Base-by-base conservation (phyloP, 2,113 vertebrate species). In the Conger conger region DNA sequence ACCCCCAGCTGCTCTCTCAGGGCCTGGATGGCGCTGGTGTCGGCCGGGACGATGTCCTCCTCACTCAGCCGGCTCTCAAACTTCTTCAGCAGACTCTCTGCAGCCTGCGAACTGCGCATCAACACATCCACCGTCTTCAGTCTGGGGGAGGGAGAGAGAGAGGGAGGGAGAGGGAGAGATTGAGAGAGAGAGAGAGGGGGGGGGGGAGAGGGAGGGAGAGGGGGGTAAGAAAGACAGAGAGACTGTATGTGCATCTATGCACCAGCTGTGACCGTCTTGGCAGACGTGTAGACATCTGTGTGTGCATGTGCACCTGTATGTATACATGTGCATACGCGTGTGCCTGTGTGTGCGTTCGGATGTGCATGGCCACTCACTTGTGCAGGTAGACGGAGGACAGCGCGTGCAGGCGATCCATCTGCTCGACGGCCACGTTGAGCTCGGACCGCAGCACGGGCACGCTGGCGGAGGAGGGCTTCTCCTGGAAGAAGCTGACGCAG, bases 1-100 rank as follows among this genome's bases (percentile, higher is more conserved):
- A 99, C 98, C 95, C 87, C 93, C 1, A 99, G 85, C 0, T 95
- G 93, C 0, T 93, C 88, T 76, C 93, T 90, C 87, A 98, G 96
- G n/a, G 90, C 91, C 16, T 96, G 94, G 83, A 99, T 95, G 40
- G 96, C 94, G 0, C 86, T 53, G 13, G 95, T 93, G 92, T 99
- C 96, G 0, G 97, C 95, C 0, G 97, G 96, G 1, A 99, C 96
- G 0, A 95, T 95, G 91, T 98, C 97, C 87, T 99, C 98, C 85
- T 99, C 97, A 89, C 97, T 99, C 81, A 99, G 92, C 87, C 96
- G 95, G 85, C 95, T 95, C 93, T 99, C 98, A 0, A 96, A 97
- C 68, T 96, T 97, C 88, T 94, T 97, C 73, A 99, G 95, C 91
- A 96, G 93, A 68, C 96, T 95, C 82, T 99, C 98, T 0, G 96